These are phyloP conservation scores for Xyrauchen texanus DNA, from an alignment of 2,113 vertebrate genomes.

Conservation along the genomic window DNA sequence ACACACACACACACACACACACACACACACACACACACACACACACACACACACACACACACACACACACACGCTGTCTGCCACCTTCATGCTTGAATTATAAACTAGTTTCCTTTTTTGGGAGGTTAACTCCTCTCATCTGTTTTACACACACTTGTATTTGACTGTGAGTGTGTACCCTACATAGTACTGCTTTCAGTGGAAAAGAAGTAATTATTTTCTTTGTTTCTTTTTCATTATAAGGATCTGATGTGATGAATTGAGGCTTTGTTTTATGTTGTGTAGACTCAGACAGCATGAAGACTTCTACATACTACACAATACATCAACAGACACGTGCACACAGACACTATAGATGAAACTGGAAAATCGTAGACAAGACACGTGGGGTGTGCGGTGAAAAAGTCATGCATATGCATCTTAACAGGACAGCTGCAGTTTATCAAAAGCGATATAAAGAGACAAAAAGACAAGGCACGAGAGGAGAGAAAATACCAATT, in stretches of 20 bases:
- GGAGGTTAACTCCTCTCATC: not conserved
- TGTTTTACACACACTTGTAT: conserved; percentile 7
- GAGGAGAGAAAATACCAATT: not conserved
- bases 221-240: not conserved
- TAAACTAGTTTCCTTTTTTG: not conserved
- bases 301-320: not conserved
- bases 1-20: no score
- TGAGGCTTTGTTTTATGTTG: no score
- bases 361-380: not conserved
- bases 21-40: no score
- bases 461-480: no score
- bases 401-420: not conserved
- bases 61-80: not conserved
- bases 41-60: not conserved
- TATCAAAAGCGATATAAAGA: not conserved
- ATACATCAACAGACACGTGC: not conserved
- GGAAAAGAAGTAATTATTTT: not conserved
- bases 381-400: not conserved
- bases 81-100: conserved; percentile 8
- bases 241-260: not conserved
- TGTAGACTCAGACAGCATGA: not conserved
- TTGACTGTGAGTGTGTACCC: not conserved
- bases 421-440: conserved; percentile 2
- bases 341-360: not conserved
- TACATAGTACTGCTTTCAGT: conserved; percentile 6